phyloP scores from a whole-genome alignment of 2,888 invertebrate genomes.

The Apotomis capreana region DNA sequence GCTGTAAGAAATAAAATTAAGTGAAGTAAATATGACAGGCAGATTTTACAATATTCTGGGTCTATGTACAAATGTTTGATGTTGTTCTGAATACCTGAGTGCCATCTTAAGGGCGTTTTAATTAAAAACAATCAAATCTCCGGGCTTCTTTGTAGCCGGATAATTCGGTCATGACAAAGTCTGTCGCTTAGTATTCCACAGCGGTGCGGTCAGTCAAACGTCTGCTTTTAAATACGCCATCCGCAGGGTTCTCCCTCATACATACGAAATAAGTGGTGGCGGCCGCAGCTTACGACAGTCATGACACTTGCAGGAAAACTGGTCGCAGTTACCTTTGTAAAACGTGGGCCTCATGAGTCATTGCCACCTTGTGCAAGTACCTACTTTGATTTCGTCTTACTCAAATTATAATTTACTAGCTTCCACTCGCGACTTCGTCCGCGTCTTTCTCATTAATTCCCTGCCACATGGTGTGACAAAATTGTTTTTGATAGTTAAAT shows the following conservation, averaged over 20 bases:
- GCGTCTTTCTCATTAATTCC: no score
- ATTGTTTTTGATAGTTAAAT: no score
- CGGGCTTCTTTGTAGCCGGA: conserved; percentile 20
- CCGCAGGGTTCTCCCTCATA: conserved; percentile 40
- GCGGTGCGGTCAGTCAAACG: conserved; percentile 40
- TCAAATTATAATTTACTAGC: no score
- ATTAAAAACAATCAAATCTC: conserved; percentile 28
- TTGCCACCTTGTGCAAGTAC: no score
- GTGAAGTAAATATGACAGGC: neutral
- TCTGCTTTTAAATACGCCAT: conserved; percentile 43
- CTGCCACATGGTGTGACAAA: no score
- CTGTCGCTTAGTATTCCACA: conserved; percentile 37
- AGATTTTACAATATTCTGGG: neutral
- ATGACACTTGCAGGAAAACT: neutral
- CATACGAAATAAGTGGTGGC: conserved; percentile 42
- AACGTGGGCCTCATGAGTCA: no score
- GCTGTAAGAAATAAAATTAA: no score
- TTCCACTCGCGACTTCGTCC: no score
- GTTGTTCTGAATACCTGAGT: neutral
- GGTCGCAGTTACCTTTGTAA: neutral
- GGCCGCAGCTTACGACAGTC: conserved; percentile 19
- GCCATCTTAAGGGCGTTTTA: conserved; percentile 13
- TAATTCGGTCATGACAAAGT: conserved; percentile 38
- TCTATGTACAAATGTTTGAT: neutral
- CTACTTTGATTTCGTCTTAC: no score